Percentiles rank a stretch among this genome's conserved stretches.
Conservation (phyloP, 2,797 vertebrate species). For the Neosilurus mollespiculum region DNA sequence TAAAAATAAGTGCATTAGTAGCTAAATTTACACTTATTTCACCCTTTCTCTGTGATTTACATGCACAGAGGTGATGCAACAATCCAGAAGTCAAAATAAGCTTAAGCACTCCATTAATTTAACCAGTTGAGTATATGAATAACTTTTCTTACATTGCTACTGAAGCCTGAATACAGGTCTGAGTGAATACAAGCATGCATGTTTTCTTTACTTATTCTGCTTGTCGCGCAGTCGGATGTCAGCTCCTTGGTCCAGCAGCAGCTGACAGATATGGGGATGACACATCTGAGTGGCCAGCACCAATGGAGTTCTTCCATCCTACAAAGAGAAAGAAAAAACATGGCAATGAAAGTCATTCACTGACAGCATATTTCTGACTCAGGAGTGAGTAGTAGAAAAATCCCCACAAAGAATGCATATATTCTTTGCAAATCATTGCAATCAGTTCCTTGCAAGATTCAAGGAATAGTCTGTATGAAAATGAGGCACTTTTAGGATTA, state of each 20-base stretch:
- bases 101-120: background rate
- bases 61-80: background rate
- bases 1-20: background rate
- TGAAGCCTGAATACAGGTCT: background rate
- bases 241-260: conserved; percentile 88
- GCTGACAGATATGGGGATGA: conserved; percentile 85
- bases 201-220: conserved; percentile 84
- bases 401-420: no score
- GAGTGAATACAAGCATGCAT: background rate
- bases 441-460: background rate
- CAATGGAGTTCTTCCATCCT: conserved; percentile 93
- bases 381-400: background rate
- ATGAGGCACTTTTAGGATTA: background rate
- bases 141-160: background rate
- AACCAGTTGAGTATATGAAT: no score
- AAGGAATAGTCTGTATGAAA: background rate
- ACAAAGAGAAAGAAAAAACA: background rate
- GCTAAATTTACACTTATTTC: background rate
- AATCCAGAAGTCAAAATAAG: background rate
- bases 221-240: conserved; percentile 88
- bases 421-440: background rate
- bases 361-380: background rate
- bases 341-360: background rate
- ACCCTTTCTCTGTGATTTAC: background rate
- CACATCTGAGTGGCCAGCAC: conserved; percentile 97